phyloP scores from a whole-genome alignment of 2,113 vertebrate genomes.

The Prunella fulvescens region DNA sequence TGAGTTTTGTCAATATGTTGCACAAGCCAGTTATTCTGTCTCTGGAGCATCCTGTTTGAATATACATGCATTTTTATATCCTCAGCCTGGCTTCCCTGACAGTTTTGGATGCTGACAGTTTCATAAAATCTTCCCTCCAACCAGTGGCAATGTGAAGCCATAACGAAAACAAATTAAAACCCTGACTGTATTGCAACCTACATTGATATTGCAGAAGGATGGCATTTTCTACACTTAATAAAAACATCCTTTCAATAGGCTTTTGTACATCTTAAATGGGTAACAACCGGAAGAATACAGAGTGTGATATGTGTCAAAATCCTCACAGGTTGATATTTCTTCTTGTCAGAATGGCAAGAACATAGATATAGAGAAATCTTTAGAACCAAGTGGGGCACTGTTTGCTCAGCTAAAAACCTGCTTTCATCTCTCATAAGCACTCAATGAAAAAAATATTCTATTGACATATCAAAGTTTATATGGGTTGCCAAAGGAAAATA shows the following conservation, averaged over 20 bases:
- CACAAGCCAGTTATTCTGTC: background rate
- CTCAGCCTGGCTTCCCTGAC: background rate
- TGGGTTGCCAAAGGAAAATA: background rate
- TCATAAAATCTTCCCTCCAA: slow-evolving; percentile 3
- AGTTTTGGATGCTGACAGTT: background rate
- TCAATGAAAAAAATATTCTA: slow-evolving; percentile 24
- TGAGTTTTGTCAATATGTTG: background rate
- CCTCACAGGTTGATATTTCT: background rate
- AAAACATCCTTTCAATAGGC: background rate
- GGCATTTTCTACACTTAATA: background rate
- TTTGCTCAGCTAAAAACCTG: slow-evolving; percentile 18
- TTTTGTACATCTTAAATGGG: background rate
- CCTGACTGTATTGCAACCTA: background rate
- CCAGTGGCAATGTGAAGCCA: background rate
- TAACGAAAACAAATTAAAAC: slow-evolving; percentile 4
- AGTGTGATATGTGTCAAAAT: slow-evolving; percentile 2
- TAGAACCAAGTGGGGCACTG: background rate
- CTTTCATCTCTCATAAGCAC: slow-evolving; percentile 7
- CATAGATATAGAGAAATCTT: background rate
- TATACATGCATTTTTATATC: background rate
- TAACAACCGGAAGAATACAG: background rate
- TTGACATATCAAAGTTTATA: slow-evolving; percentile 5
- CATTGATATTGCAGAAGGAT: background rate
- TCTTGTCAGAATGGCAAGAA: slow-evolving; percentile 19
- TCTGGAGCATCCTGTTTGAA: background rate